A percentile compares a stretch with the other conserved stretches of the same genome.
Conservation (phyloP, 2,113 vertebrate species). For the Scomber scombrus region DNA sequence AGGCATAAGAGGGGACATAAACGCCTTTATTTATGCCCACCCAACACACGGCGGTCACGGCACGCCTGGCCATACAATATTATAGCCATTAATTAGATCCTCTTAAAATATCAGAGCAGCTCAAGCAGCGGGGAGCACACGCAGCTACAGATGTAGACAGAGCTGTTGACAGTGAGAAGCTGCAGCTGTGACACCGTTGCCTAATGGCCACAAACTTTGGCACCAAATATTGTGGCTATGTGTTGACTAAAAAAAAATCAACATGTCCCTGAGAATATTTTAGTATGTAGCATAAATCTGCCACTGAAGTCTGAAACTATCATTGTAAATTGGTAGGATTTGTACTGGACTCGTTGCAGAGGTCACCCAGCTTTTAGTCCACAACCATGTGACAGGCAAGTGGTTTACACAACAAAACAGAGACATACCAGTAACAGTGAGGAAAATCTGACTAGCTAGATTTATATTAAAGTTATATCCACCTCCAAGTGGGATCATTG, state of each 20-base stretch:
- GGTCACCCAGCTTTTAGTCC: not conserved
- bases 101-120: conserved; percentile 48
- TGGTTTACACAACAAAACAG: conserved; percentile 20
- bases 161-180: conserved; percentile 18
- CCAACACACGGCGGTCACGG: conserved; percentile 21
- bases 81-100: conserved; percentile 43
- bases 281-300: not conserved
- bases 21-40: conserved; percentile 4
- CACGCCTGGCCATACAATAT: conserved; percentile 15
- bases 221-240: not conserved
- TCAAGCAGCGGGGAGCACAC: conserved; percentile 33
- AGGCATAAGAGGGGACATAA: not conserved
- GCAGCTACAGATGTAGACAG: conserved; percentile 24
- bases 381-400: not conserved
- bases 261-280: too few species aligned
- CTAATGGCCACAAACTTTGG: not conserved
- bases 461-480: not conserved
- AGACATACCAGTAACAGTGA: not conserved
- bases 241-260: too few species aligned
- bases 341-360: not conserved
- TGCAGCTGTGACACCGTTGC: conserved; percentile 7
- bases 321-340: too few species aligned
- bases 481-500: not conserved
- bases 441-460: not conserved
- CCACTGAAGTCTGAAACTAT: not conserved